These are phyloP conservation scores for Tragelaphus imberbis DNA, from an alignment of 2,113 vertebrate genomes.

Conservation along the genomic window DNA sequence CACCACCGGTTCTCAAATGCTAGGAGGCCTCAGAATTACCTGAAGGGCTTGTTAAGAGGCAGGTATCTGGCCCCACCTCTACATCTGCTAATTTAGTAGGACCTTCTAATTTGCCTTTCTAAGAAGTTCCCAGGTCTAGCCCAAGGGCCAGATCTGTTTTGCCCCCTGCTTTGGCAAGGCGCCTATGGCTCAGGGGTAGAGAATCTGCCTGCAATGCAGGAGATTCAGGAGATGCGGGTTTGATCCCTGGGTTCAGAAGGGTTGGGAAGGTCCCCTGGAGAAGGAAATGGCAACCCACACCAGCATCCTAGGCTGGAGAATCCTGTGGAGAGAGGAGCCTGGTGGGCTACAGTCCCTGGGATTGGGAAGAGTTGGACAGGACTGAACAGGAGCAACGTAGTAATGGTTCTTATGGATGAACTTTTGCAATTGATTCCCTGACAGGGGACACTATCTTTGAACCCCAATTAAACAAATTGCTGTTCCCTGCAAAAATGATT, in stretches of 20 bases:
- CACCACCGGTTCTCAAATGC: background rate
- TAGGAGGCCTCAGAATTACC: background rate
- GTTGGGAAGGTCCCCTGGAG: background rate
- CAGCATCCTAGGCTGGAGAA: background rate
- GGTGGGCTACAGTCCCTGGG: background rate
- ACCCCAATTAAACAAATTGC: background rate
- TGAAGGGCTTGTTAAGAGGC: background rate
- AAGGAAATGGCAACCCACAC: background rate
- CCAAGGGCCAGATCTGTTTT: background rate
- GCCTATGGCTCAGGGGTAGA: background rate
- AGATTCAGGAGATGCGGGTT: background rate
- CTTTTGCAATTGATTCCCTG: background rate
- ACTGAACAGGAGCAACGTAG: background rate
- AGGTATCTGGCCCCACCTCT: background rate
- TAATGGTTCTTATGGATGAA: background rate
- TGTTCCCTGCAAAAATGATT: background rate
- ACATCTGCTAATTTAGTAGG: background rate
- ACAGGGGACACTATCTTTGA: background rate
- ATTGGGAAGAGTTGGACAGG: background rate
- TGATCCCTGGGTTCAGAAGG: background rate
- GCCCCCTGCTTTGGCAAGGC: background rate
- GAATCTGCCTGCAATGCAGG: background rate
- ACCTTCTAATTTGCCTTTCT: background rate
- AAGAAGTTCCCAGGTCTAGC: background rate
- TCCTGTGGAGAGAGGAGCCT: background rate